Base-by-base conservation (phyloP, 2,797 vertebrate species). In the Brachyalestes nurse region DNA sequence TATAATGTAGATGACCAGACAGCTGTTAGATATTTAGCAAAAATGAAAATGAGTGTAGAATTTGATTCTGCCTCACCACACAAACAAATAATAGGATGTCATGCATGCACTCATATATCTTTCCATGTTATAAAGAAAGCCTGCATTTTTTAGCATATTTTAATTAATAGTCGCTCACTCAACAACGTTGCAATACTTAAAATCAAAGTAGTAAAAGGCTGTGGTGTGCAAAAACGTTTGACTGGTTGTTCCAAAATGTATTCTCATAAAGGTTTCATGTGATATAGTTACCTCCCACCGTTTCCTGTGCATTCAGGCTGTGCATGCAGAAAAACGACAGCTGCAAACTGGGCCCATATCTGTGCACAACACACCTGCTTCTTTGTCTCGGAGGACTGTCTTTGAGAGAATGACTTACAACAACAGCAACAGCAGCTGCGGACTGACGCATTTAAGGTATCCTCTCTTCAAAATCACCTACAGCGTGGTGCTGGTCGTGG, bases 381-480 rank as follows among this genome's bases (percentile, higher is more conserved):
- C 3, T 49, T 10, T 19, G 9, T 47, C 42, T 25, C 3, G 6
- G 6, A 38, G 28, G 64, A 55, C 12, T 40, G 17, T 38, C 2
- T 76, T 71, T 49, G 14, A 57, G 55, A 28, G 51, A 53, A 81
- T 81, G 78, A 17, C 0, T 16, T 0, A 0, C 0, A 84, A 76
- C 72, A 17, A 0, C 40, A 38, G 40, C 14, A n/a, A 51, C 28
- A 47, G 0, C 21, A 13, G 70, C 45, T 86, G 82, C 58, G 64
- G 12, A 25, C 42, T 1, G 4, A 72, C 80, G 6, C 57, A 80
- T 55, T 78, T 86, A 6, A 72, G 85, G 42, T 86, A 85, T 38
- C 75, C 81, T 49, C 72, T 87, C 21, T 87, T 83, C 78, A 83
- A 62, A 57, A 78, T 67, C 62, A 84, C 81, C 7, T 88, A 87